Percentiles rank a stretch among this genome's conserved stretches.
Conservation (phyloP, 2,797 vertebrate genomes). For the Danio jaintianensis region DNA sequence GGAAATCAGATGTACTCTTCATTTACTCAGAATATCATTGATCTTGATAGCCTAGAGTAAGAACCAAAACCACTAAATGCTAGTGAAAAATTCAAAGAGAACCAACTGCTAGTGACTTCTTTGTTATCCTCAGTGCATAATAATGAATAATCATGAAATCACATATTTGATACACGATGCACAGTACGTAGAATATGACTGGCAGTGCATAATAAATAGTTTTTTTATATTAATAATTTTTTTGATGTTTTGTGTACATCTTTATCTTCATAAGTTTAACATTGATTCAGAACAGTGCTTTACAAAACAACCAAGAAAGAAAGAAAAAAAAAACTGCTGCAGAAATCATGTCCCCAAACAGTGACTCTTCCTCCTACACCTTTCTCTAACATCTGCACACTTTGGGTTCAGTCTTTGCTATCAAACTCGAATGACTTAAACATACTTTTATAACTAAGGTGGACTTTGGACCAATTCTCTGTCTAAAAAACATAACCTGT, state of each 20-base stretch:
- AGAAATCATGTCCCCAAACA: too few relatives aligned
- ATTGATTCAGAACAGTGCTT: not conserved
- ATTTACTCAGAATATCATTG: not conserved
- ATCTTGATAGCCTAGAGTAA: not conserved
- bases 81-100: not conserved
- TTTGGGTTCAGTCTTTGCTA: too few relatives aligned
- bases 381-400: too few relatives aligned
- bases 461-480: too few relatives aligned
- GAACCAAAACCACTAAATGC: too few relatives aligned
- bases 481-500: too few relatives aligned
- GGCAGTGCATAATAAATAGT: conserved; percentile 51
- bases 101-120: not conserved
- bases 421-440: too few relatives aligned
- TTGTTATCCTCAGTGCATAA: conserved; percentile 25
- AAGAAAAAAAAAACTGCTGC: too few relatives aligned
- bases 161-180: conserved; percentile 33
- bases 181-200: conserved; percentile 20
- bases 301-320: too few relatives aligned
- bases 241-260: not conserved
- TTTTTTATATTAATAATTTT: conserved; percentile 21
- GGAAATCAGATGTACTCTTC: not conserved
- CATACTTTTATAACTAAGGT: too few relatives aligned
- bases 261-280: not conserved
- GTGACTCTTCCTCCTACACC: too few relatives aligned
- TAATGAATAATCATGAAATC: conserved; percentile 15